phyloP scores from a whole-genome alignment of 2,888 invertebrate genomes.

The Chloromyia formosa region DNA sequence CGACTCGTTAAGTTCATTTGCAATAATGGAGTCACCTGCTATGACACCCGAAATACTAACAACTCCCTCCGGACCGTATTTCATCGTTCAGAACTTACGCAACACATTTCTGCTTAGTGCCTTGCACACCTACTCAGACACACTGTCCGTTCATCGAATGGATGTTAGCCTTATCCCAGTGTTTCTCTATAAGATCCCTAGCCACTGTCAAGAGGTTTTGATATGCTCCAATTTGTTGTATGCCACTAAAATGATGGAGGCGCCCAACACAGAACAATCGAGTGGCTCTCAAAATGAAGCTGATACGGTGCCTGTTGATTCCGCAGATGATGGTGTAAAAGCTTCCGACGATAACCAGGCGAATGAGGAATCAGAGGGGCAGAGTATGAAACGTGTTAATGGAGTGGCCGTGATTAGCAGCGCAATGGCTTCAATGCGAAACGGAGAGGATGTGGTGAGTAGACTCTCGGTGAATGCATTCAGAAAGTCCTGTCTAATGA shows the following conservation, averaged over 20 bases:
- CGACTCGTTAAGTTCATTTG: slow-evolving; percentile 57
- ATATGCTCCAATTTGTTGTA: slow-evolving; percentile 76
- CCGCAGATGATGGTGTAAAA: slow-evolving; percentile 8
- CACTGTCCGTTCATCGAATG: slow-evolving; percentile 70
- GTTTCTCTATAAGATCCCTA: slow-evolving; percentile 75
- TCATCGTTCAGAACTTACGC: slow-evolving; percentile 61
- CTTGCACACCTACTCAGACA: slow-evolving; percentile 60
- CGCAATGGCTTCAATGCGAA: slow-evolving; percentile 61
- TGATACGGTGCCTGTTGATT: slow-evolving; percentile 20
- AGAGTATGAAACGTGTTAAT: slow-evolving; percentile 52
- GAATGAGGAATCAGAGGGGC: slow-evolving; percentile 54
- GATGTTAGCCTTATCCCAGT: slow-evolving; percentile 73
- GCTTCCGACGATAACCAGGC: slow-evolving; percentile 53
- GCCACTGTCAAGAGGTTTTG: slow-evolving; percentile 69
- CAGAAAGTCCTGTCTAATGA: neutral
- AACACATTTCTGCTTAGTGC: slow-evolving; percentile 63
- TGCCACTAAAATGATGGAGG: slow-evolving; percentile 66
- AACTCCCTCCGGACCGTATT: slow-evolving; percentile 60
- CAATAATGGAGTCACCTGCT: slow-evolving; percentile 62
- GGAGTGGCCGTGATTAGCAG: slow-evolving; percentile 62
- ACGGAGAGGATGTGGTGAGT: slow-evolving; percentile 60
- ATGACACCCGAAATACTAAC: slow-evolving; percentile 62
- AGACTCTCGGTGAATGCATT: neutral
- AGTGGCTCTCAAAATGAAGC: neutral
- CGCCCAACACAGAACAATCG: neutral